Evolutionary conservation across 2,113 vertebrate genomes (phyloP).

Genomic region (Rostratula benghalensis): DNA sequence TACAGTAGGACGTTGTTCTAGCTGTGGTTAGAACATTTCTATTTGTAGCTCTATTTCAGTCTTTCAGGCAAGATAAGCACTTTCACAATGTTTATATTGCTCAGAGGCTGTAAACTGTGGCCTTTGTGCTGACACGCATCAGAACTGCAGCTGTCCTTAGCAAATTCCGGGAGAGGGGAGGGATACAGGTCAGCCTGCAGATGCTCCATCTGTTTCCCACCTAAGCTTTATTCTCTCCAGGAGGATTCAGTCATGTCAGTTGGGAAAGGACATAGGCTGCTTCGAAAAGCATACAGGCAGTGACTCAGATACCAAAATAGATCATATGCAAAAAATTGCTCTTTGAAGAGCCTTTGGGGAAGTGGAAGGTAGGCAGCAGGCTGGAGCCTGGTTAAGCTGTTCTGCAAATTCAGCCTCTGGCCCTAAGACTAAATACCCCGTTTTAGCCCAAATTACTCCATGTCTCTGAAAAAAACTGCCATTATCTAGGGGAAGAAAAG

Average conservation of each 20-base stretch:
- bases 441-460: neutral
- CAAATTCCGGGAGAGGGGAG: neutral
- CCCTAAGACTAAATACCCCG: neutral
- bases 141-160: neutral
- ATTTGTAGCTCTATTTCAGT: neutral
- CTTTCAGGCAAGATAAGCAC: neutral
- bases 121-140: neutral
- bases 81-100: neutral
- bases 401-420: neutral
- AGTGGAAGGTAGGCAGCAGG: neutral
- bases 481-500: neutral
- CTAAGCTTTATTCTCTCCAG: neutral
- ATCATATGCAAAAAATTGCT: neutral
- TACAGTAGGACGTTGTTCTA: neutral
- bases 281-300: neutral
- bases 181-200: neutral
- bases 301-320: constrained; percentile 20
- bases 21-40: neutral
- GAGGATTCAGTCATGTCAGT: neutral
- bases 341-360: neutral
- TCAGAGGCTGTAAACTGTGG: neutral
- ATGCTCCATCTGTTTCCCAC: constrained; percentile 8
- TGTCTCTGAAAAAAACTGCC: neutral
- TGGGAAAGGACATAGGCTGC: neutral
- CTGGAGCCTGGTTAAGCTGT: neutral